Base-by-base conservation (phyloP, 1,140 invertebrate species). In the Augochlora pura region DNA sequence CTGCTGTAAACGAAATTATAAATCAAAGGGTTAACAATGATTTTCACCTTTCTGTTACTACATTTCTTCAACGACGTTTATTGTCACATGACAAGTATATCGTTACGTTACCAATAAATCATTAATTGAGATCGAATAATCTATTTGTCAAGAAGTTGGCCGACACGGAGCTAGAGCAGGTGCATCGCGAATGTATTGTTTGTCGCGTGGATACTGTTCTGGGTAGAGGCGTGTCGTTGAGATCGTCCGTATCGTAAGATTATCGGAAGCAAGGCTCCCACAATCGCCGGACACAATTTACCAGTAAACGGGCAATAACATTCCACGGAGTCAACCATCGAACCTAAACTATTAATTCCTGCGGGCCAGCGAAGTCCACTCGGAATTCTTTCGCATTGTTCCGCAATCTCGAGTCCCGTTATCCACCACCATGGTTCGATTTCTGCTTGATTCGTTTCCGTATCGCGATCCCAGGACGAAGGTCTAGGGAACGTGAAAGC, bases 341-440 rank as follows among this genome's bases (percentile, higher is more conserved):
- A 10, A 32, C 23, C n/a, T 23, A 66, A 64, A 42, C 32, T 52
- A 14, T 42, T 73, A 73, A 73, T 76, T 76, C 39, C 52, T 76
- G 8, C 5, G 38, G 14, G 9, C n/a, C 18, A 14, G 38, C 18
- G 12, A n/a, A 10, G 67, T 49, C 57, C 66, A 21, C 16, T 6
- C n/a, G 12, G 42, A 71, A 49, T 71, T 67, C 69, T 64, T 84
- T 64, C 49, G 57, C 81, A 77, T 83, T 83, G 83, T 71, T 83
- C 72, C 59, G 73, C 81, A 85, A 83, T 85, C 72, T 54, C 27
- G 62, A 8, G 62, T 85, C 75, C 83, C 83, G 83, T 83, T 85
- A 85, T n/a, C 23, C 27, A 25, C 14, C 49, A 39, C 49, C 42
- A 65, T 14, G 25, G 16, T 59, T 79, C 63, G 63, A 73, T 79